These are phyloP conservation scores for Plotosus lineatus DNA, from an alignment of 2,113 vertebrate species.

Conservation along the genomic window DNA sequence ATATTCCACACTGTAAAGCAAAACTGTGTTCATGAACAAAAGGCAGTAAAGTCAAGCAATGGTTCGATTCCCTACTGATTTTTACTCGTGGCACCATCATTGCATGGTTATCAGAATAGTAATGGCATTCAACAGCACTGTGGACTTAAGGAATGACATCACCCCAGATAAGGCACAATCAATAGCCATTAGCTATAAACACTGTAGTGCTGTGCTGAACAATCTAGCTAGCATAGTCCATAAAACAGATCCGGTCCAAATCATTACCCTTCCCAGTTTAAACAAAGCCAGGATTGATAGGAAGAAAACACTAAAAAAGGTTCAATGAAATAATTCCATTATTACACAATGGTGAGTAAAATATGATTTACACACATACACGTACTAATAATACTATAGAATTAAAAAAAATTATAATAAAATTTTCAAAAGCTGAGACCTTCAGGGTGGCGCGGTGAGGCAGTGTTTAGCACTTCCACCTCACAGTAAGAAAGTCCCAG, in stretches of 20 bases:
- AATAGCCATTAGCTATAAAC: constrained; percentile 26
- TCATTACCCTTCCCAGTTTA: background rate
- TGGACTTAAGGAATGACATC: background rate
- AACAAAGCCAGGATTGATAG: background rate
- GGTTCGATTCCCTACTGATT: background rate
- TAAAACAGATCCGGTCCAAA: background rate
- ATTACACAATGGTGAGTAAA: background rate
- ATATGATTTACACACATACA: no score
- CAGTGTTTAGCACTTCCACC: no score
- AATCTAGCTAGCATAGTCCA: background rate
- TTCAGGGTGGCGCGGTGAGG: no score
- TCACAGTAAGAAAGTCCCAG: no score
- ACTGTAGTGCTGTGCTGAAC: constrained; percentile 11
- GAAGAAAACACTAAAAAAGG: background rate
- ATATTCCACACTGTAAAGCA: background rate
- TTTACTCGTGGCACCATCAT: background rate
- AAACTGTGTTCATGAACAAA: background rate
- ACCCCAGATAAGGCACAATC: constrained; percentile 15
- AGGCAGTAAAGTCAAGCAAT: background rate
- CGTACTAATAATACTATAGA: no score
- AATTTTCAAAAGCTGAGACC: no score
- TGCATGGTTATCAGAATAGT: background rate
- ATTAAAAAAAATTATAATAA: background rate
- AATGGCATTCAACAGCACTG: background rate
- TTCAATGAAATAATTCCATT: background rate